phyloP scores from a whole-genome alignment of 2,797 vertebrate genomes.

The Chaunax sp. region DNA sequence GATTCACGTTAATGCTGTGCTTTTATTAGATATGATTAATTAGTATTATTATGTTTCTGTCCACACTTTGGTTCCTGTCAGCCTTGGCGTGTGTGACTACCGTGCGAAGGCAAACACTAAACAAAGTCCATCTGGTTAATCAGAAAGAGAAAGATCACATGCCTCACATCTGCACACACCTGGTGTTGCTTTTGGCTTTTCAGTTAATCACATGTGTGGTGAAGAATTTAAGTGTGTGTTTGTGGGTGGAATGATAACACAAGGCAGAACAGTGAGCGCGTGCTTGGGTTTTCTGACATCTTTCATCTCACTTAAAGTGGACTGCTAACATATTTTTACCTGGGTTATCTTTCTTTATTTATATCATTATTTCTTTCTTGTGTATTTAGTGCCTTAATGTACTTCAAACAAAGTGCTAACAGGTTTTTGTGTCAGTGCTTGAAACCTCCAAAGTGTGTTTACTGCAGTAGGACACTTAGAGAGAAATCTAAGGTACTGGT shows the following conservation, averaged over 20 bases:
- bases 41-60: too few species aligned
- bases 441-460: too few species aligned
- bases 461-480: too few species aligned
- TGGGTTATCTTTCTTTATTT: background rate
- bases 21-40: too few species aligned
- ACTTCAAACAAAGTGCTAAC: too few species aligned
- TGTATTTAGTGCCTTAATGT: too few species aligned
- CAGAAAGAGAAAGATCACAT: background rate
- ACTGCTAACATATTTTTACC: background rate
- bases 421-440: too few species aligned
- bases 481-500: too few species aligned
- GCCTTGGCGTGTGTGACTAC: background rate
- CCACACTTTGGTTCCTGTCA: background rate
- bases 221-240: constrained; percentile 8
- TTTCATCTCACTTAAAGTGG: constrained; percentile 17
- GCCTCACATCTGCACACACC: constrained; percentile 25
- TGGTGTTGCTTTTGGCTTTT: constrained; percentile 38
- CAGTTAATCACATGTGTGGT: background rate
- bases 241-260: constrained; percentile 41
- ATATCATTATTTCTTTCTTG: too few species aligned
- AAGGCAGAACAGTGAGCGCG: constrained; percentile 33
- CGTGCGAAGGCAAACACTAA: too few species aligned
- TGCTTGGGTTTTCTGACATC: constrained; percentile 17
- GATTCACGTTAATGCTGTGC: too few species aligned
- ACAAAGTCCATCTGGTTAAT: too few species aligned